Base-by-base conservation (phyloP, 2,888 invertebrate species). In the Pristionchus entomophagus region DNA sequence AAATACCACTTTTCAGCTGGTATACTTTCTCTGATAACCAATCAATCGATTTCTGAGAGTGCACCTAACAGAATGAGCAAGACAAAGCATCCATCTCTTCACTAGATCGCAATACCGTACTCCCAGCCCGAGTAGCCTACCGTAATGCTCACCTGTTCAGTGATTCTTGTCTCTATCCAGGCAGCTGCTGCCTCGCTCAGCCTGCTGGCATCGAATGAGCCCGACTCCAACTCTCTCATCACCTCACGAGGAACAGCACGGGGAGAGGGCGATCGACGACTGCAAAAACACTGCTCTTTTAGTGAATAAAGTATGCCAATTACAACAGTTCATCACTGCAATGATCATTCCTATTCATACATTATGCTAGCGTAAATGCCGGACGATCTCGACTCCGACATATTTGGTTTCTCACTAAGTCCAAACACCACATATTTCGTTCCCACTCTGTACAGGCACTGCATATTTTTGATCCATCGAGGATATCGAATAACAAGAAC, bases 131-230 rank as follows among this genome's bases (percentile, higher is more conserved):
- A 19, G 19, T 35, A 0, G 0, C 6, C 65, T 82, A 87, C 41
- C 19, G 65, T 73, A 32, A n/a, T n/a, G n/a, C n/a, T n/a, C 84
- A 90, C 91, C 88, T 91, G 91, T 78, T 91, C 91, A 8, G 87
- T 88, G 53, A 91, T 89, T 51, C 90, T 87, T 77, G 89, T 89
- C 85, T 91, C 91, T n/a, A 91, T 86, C 90, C 90, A 91, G 62
- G 88, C 88, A 73, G 88, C 90, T 1, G 91, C 89, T 29, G 88
- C 86, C 49, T 90, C 91, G 77, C 90, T 89, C 53, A 91, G 80
- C 17, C 88, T 87, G 56, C 88, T 85, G 17, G 89, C 87, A 83
- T 91, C 91, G 85, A 91, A 90, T 38, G 88, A 86, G 49, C 84
- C 78, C 45, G 77, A 84, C 29, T 85, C 85, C 77, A 87, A 45